Evolutionary conservation across 2,888 invertebrate species (phyloP), one percentile per base, ranked within the genome.

Genomic region (Drosophila cyrtoloma): DNA sequence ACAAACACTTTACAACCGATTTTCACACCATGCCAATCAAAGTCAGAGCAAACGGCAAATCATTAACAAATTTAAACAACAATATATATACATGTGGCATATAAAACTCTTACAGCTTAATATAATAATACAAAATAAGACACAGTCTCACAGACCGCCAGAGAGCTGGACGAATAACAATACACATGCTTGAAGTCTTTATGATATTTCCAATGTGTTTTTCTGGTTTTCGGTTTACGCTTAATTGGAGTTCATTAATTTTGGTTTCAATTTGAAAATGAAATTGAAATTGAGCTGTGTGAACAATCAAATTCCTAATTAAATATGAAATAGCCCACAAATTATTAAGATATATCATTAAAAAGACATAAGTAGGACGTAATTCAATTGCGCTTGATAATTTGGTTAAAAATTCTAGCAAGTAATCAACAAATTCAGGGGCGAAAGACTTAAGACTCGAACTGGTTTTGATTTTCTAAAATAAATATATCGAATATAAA

Each of bases 211-310:
- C n/a, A 39, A 65, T 53, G 80, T 32, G 47, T 63, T 55, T 69
- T 30, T 55, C 28, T 47, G 57, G 30, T 57, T 81, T 59, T 53
- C 58, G 57, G 59, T 62, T 60, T 73, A 58, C 61, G 67, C 77
- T 91, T 87, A 87, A 87, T 89, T 87, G 79, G 75, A 87, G 75
- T 87, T 89, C 88, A 87, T 87, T 91, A 82, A 84, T 65, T 77
- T 74, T 47, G 51, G 56, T 60, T 78, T 90, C 47, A 71, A 71
- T 70, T 82, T 65, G 53, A 67, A 69, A 68, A 65, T 63, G 61
- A 77, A 77, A 57, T 84, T 72, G 65, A 80, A 76, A 86, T 81
- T 65, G 89, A 86, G 85, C 75, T 63, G 68, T 73, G 56, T 69
- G 37, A 62, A 71, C 84, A 84, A 82, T 80, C 72, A 60, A 68